phyloP scores from a whole-genome alignment of 2,113 vertebrate genomes.

The Tricholaema leucomelas region DNA sequence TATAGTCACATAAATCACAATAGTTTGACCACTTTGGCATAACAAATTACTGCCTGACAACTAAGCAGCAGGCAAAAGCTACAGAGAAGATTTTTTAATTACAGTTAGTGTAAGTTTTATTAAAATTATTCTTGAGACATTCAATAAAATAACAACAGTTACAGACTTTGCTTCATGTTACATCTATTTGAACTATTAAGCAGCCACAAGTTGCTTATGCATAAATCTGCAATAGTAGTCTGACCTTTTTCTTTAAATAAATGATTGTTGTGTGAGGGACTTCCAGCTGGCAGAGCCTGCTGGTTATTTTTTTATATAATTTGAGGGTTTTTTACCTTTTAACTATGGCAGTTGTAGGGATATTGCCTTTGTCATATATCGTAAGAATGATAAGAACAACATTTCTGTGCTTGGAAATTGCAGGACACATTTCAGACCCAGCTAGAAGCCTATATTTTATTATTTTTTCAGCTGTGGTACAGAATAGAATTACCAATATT shows the following conservation, averaged over 20 bases:
- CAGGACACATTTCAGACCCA: background rate
- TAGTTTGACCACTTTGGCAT: background rate
- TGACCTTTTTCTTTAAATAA: background rate
- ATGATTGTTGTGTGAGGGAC: background rate
- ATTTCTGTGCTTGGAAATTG: background rate
- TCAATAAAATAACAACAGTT: background rate
- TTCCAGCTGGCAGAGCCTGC: background rate
- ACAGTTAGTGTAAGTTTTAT: background rate
- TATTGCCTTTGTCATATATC: background rate
- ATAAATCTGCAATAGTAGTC: background rate
- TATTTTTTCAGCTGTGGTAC: background rate
- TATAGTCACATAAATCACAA: background rate
- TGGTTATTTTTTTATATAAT: background rate
- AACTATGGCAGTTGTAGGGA: background rate
- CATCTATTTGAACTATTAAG: background rate
- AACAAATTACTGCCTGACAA: constrained; percentile 14
- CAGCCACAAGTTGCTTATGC: background rate
- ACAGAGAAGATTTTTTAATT: background rate
- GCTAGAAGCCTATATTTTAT: background rate
- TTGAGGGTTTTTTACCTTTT: background rate
- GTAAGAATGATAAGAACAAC: background rate
- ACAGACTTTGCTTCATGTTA: background rate
- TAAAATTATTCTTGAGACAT: background rate
- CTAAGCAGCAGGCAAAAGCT: background rate
- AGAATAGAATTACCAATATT: background rate